These are phyloP conservation scores for Nipponia nippon DNA, from an alignment of 2,113 vertebrate species.

Conservation along the genomic window DNA sequence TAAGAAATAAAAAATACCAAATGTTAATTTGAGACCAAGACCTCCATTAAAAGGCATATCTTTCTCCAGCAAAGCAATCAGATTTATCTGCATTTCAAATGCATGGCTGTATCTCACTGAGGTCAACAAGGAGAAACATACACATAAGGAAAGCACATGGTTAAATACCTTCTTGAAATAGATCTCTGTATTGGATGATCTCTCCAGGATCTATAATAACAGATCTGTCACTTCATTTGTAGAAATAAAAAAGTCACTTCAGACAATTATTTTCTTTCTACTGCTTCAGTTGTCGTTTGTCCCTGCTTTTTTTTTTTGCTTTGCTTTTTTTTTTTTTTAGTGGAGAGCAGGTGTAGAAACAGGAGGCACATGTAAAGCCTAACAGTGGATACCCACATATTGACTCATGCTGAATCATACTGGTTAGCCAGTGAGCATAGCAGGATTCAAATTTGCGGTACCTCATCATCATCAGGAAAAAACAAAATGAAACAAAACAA, in stretches of 20 bases:
- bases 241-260: not conserved
- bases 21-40: not conserved
- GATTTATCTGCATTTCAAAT: not conserved
- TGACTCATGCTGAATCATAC: not conserved
- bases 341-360: not conserved
- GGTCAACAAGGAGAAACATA: not conserved
- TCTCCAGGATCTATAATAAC: not conserved
- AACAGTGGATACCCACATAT: accelerated
- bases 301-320: not conserved
- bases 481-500: not conserved
- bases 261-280: not conserved
- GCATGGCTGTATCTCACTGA: not conserved
- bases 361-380: not conserved
- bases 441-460: not conserved
- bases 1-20: not conserved
- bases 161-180: not conserved
- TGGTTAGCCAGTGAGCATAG: not conserved
- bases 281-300: not conserved
- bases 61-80: not conserved
- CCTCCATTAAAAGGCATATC: not conserved
- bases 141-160: not conserved
- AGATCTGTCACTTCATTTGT: not conserved
- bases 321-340: not conserved
- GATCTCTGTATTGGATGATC: not conserved
- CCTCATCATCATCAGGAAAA: not conserved